These are phyloP conservation scores for Pygocentrus nattereri DNA, from an alignment of 2,797 vertebrate species.

Conservation along the genomic window DNA sequence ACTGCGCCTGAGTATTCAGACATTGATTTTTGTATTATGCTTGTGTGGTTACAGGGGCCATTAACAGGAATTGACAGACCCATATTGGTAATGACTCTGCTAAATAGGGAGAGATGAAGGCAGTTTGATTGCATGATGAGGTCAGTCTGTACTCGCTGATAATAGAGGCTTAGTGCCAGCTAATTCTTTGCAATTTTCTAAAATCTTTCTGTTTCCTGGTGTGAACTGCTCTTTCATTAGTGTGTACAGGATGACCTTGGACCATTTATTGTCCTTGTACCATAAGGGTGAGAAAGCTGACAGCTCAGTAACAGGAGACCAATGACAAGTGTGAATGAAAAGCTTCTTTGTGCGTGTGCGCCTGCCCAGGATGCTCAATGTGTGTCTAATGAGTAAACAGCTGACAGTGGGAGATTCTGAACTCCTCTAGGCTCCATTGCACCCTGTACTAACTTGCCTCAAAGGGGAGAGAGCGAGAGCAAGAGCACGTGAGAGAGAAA, in stretches of 20 bases:
- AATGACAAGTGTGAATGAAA: conserved; percentile 24
- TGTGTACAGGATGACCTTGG: conserved; percentile 14
- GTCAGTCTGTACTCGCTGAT: background rate
- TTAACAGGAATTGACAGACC: conserved; percentile 15
- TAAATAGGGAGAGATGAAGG: background rate
- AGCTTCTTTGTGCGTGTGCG: background rate
- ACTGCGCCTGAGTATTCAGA: background rate
- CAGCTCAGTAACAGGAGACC: conserved; percentile 2
- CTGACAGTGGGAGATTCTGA: conserved; percentile 20
- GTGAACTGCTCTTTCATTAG: background rate
- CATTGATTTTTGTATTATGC: conserved; percentile 11
- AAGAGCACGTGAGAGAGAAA: background rate
- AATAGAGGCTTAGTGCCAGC: background rate
- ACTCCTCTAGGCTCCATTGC: conserved; percentile 23
- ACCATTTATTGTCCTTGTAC: conserved; percentile 2
- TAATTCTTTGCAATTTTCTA: background rate
- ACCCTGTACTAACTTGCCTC: conserved; percentile 16
- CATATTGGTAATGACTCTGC: conserved; percentile 3
- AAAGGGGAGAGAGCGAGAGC: conserved; percentile 7
- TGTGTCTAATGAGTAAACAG: conserved; percentile 27
- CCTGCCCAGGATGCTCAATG: background rate
- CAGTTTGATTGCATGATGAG: background rate
- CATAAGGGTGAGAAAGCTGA: conserved; percentile 1
- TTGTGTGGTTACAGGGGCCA: background rate
- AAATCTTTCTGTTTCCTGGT: background rate